Evolutionary conservation across 2,888 invertebrate genomes (phyloP).

Genomic region (Dasysyrphus tricinctus): DNA sequence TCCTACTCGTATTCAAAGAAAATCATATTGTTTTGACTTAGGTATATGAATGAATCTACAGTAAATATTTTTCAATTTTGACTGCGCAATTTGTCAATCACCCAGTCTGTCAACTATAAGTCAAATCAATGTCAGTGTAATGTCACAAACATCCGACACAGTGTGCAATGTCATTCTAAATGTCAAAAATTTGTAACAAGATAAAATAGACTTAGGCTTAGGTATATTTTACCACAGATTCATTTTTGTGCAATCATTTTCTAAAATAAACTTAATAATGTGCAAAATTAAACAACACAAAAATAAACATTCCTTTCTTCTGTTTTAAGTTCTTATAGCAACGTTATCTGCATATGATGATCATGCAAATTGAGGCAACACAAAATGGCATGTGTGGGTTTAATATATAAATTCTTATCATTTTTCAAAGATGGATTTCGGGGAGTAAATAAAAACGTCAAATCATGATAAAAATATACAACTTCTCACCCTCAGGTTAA

Average conservation of each 20-base stretch:
- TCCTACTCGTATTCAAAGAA: not conserved
- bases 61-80: conserved; percentile 43
- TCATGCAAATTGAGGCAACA: conserved; percentile 35
- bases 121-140: conserved; percentile 64
- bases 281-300: not conserved
- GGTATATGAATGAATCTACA: conserved; percentile 11
- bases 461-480: conserved; percentile 71
- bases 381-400: conserved; percentile 50
- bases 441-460: conserved; percentile 75
- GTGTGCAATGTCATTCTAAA: conserved; percentile 18
- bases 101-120: conserved; percentile 30
- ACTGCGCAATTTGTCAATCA: conserved; percentile 61
- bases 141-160: conserved; percentile 16
- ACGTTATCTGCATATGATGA: conserved; percentile 5
- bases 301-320: not conserved
- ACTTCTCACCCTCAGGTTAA: conserved; percentile 67
- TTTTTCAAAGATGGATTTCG: conserved; percentile 69
- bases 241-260: conserved; percentile 5
- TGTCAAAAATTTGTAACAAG: conserved; percentile 13
- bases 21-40: not conserved
- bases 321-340: no score
- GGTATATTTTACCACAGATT: not conserved
- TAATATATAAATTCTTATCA: conserved; percentile 51
- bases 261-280: not conserved
- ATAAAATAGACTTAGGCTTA: not conserved